Evolutionary conservation across 2,797 vertebrate genomes (phyloP).

Genomic region (Etheostoma nigrum): DNA sequence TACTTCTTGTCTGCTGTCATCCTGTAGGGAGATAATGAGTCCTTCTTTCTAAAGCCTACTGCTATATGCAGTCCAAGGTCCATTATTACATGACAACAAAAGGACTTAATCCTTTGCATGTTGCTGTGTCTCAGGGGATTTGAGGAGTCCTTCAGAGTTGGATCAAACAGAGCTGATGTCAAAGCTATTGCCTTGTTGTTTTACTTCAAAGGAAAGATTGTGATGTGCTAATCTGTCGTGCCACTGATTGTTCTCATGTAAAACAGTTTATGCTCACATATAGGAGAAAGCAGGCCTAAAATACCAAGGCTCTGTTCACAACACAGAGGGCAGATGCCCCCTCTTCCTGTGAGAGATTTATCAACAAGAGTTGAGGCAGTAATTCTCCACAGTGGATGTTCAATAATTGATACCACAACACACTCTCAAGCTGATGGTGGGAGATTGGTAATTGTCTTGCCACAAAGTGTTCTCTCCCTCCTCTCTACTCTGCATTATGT

Average conservation of each 20-base stretch:
- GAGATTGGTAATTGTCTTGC: conserved; percentile 70
- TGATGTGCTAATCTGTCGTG: conserved; percentile 49
- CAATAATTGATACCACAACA: conserved; percentile 76
- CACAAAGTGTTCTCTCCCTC: conserved; percentile 24
- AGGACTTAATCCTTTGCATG: conserved; percentile 54
- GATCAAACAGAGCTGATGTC: conserved; percentile 46
- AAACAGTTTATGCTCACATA: conserved; percentile 38
- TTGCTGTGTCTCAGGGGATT: conserved; percentile 57
- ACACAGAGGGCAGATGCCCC: conserved; percentile 35
- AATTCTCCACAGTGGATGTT: conserved; percentile 64
- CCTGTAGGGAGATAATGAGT: conserved; percentile 74
- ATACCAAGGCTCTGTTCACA: conserved; percentile 47
- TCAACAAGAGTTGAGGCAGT: conserved; percentile 61
- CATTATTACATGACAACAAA: conserved; percentile 69
- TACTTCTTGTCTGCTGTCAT: conserved; percentile 65
- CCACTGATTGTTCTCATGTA: conserved; percentile 46
- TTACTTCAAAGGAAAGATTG: conserved; percentile 44
- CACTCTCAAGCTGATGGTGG: conserved; percentile 60
- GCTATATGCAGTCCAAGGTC: conserved; percentile 46
- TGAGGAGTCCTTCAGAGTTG: conserved; percentile 51
- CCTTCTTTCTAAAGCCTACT: conserved; percentile 43
- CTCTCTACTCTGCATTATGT: conserved; percentile 41
- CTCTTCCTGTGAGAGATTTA: conserved; percentile 45
- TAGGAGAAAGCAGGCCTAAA: conserved; percentile 43
- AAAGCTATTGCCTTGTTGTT: conserved; percentile 44